Evolutionary conservation across 2,113 vertebrate species (phyloP).

Genomic region (Plotosus lineatus): DNA sequence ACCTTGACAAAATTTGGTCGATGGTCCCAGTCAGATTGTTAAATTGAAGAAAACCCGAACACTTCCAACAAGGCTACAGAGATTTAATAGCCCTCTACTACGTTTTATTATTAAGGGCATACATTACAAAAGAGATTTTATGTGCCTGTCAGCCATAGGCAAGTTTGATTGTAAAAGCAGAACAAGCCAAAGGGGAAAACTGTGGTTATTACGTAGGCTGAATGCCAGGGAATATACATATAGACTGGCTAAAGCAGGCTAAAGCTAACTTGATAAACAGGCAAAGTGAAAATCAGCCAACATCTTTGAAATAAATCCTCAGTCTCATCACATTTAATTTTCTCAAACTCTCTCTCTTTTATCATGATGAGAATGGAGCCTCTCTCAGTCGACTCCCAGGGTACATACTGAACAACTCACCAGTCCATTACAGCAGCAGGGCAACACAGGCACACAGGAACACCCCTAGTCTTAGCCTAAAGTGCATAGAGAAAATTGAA

Average conservation of each 20-base stretch:
- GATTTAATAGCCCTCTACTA: neutral
- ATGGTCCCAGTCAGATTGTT: no score
- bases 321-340: no score
- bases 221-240: neutral
- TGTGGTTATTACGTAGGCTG: neutral
- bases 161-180: neutral
- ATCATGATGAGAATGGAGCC: no score
- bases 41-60: neutral
- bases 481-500: no score
- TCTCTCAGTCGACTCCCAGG: no score
- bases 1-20: no score
- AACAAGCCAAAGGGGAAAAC: neutral
- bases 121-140: neutral
- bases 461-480: no score
- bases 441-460: no score
- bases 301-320: neutral
- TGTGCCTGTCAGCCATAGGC: neutral
- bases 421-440: no score
- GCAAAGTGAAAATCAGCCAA: neutral
- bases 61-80: neutral
- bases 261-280: no score
- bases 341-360: no score
- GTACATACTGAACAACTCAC: no score
- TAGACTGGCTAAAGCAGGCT: neutral
- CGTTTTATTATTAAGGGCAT: neutral